These are phyloP conservation scores for Dreissena rostriformis DNA, from an alignment of 1,140 invertebrate genomes.

Conservation along the genomic window DNA sequence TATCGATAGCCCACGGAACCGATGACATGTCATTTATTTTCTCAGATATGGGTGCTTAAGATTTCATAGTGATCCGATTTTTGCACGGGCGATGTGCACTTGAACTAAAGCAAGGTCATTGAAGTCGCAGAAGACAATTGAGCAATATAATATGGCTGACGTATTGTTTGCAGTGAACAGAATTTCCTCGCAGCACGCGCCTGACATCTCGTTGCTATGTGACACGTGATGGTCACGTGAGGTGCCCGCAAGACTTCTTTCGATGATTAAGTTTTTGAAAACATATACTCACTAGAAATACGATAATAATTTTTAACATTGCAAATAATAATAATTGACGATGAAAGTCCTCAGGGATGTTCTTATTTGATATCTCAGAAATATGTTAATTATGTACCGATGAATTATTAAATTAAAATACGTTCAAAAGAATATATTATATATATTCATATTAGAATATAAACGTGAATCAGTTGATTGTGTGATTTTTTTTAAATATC, in stretches of 20 bases:
- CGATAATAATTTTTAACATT: no score
- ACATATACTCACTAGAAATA: no score
- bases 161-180: slow-evolving; percentile 14
- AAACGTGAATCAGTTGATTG: no score
- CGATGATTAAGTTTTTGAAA: no score
- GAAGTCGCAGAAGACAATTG: slow-evolving; percentile 6
- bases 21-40: slow-evolving; percentile 3
- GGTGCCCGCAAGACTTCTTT: background rate
- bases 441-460: no score
- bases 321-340: no score
- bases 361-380: no score
- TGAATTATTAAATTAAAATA: no score
- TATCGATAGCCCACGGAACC: background rate
- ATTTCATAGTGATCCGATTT: slow-evolving; percentile 24
- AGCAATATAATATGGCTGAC: slow-evolving; percentile 8
- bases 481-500: no score
- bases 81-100: slow-evolving; percentile 6
- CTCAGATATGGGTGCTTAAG: slow-evolving; percentile 42
- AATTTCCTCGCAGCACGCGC: slow-evolving; percentile 16
- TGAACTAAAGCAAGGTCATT: slow-evolving; percentile 7
- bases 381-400: no score
- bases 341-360: no score
- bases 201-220: slow-evolving; percentile 30
- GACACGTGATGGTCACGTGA: slow-evolving; percentile 33
- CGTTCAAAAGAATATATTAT: no score